phyloP scores from a whole-genome alignment of 2,113 vertebrate species.

The Lagenorhynchus albirostris region DNA sequence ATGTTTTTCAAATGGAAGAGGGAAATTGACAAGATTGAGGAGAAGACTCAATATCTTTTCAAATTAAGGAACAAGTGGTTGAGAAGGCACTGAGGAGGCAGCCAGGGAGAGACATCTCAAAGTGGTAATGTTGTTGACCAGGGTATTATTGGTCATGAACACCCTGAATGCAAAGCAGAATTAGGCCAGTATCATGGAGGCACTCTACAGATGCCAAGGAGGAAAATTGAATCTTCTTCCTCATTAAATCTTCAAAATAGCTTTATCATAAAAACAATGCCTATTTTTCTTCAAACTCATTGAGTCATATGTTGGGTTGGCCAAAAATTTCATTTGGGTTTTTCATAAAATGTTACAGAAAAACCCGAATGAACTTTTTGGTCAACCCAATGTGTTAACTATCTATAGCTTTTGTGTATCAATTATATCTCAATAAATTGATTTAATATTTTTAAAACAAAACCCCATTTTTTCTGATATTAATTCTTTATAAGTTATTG shows the following conservation, averaged over 20 bases:
- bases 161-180: fast-evolving
- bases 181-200: background rate
- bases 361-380: too few relatives aligned
- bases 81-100: background rate
- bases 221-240: background rate
- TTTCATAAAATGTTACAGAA: too few relatives aligned
- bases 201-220: fast-evolving
- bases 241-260: background rate
- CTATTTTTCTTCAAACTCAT: background rate
- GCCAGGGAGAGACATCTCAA: background rate
- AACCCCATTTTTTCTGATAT: background rate
- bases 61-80: background rate
- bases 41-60: background rate
- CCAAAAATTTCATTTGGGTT: too few relatives aligned
- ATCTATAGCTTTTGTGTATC: background rate
- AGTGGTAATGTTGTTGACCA: background rate
- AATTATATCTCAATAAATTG: background rate
- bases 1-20: background rate
- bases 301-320: background rate
- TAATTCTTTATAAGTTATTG: background rate
- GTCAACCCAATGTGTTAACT: background rate
- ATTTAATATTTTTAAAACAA: background rate
- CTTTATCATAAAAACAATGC: background rate
- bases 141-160: background rate
- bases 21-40: background rate